Evolutionary conservation across 53 echinoderm and acorn worm species (phyloP).

Genomic region (Arbacia lixula): DNA sequence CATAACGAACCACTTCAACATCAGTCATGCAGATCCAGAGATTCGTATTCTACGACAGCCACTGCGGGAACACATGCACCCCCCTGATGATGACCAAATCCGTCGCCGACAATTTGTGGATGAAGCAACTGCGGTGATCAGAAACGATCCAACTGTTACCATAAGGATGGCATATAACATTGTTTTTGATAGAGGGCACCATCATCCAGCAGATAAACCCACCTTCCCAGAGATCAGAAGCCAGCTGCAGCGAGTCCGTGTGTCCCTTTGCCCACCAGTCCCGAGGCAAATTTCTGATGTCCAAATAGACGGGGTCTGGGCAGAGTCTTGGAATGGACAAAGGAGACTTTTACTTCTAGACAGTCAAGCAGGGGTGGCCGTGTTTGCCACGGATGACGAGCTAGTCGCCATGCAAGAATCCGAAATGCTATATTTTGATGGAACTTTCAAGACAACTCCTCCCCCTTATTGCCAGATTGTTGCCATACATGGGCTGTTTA

Average conservation of each 20-base stretch:
- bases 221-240: slow-evolving; percentile 39
- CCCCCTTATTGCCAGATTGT: slow-evolving; percentile 45
- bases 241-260: slow-evolving; percentile 36
- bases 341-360: slow-evolving; percentile 32
- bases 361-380: slow-evolving; percentile 7
- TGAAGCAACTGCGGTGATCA: background rate
- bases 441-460: slow-evolving; percentile 48
- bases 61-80: background rate
- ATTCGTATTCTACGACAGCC: background rate
- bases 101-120: slow-evolving; percentile 39
- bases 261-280: slow-evolving; percentile 47
- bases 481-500: slow-evolving; percentile 49
- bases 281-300: slow-evolving; percentile 35
- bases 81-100: slow-evolving; percentile 35
- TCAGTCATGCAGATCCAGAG: background rate
- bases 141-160: slow-evolving; percentile 24
- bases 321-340: slow-evolving; percentile 49
- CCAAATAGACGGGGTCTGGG: slow-evolving; percentile 38
- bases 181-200: background rate
- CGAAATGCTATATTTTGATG: slow-evolving; percentile 32
- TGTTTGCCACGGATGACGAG: slow-evolving; percentile 52
- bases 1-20: slow-evolving; percentile 28
- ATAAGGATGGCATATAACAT: slow-evolving; percentile 50
- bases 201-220: background rate
- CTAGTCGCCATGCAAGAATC: slow-evolving; percentile 26